Conservation (phyloP, 2,888 invertebrate genomes). For the Elmis aenea region DNA sequence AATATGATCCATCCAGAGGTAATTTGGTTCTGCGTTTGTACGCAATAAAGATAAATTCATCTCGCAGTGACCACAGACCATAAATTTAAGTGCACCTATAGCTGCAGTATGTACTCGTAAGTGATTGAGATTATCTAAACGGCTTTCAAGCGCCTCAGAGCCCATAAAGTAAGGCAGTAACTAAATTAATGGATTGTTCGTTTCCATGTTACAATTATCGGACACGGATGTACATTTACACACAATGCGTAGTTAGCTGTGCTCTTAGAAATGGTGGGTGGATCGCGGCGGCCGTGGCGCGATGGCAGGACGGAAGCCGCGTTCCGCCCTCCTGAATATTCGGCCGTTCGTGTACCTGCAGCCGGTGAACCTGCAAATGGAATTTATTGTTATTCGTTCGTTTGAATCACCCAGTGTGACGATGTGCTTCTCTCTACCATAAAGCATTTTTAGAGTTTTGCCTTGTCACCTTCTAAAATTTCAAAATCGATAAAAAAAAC, state of each 20-base stretch:
- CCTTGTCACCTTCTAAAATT: too few relatives aligned
- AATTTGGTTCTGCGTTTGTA: too few relatives aligned
- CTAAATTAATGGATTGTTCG: slow-evolving; percentile 40
- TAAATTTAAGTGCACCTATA: too few relatives aligned
- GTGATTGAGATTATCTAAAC: slow-evolving; percentile 30
- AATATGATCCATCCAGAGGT: too few relatives aligned
- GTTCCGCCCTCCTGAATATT: slow-evolving; percentile 21
- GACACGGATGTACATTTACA: slow-evolving; percentile 44
- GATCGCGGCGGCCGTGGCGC: slow-evolving; percentile 14
- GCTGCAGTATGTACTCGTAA: too few relatives aligned
- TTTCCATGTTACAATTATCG: slow-evolving; percentile 42
- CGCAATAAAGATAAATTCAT: too few relatives aligned
- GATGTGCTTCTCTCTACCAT: too few relatives aligned
- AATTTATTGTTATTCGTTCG: slow-evolving; percentile 16
- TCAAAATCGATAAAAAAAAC: too few relatives aligned
- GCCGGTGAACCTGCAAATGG: slow-evolving; percentile 21
- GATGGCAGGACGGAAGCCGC: slow-evolving; percentile 23
- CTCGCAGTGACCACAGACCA: too few relatives aligned
- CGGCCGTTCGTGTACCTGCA: slow-evolving; percentile 17
- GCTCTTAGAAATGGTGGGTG: slow-evolving; percentile 22
- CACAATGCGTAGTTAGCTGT: slow-evolving; percentile 40
- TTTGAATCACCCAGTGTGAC: not conserved
- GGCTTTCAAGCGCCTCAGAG: slow-evolving; percentile 30
- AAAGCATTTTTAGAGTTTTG: too few relatives aligned
- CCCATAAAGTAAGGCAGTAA: slow-evolving; percentile 36